phyloP scores from a whole-genome alignment of 1,140 invertebrate species.

The Atta cephalotes region DNA sequence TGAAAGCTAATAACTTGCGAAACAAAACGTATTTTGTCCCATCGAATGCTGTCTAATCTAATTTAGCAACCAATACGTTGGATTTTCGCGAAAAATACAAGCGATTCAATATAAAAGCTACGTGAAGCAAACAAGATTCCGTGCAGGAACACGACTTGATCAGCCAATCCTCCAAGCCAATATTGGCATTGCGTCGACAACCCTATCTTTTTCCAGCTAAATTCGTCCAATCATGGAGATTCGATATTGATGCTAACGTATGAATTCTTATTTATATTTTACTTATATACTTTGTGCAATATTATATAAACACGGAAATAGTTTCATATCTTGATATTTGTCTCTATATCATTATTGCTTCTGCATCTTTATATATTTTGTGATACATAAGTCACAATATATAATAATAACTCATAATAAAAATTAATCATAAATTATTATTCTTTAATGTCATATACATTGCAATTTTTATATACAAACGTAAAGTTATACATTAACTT shows the following conservation, averaged over 20 bases:
- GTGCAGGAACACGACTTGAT: conserved; percentile 72
- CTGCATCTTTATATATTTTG: neutral
- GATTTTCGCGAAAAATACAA: conserved; percentile 66
- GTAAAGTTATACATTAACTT: conserved; percentile 42
- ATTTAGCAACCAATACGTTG: conserved; percentile 69
- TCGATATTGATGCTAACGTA: conserved; percentile 57
- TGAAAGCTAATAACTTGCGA: conserved; percentile 7
- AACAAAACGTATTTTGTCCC: conserved; percentile 31
- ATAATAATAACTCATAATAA: neutral
- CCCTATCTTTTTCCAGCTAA: conserved; percentile 71
- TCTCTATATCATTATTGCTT: neutral
- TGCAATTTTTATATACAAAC: neutral
- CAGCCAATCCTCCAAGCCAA: conserved; percentile 76
- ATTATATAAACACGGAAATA: neutral
- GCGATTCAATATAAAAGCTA: conserved; percentile 76
- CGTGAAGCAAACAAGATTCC: conserved; percentile 73
- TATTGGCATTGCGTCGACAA: conserved; percentile 69
- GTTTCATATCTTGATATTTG: neutral
- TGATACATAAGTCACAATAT: neutral
- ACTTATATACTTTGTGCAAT: neutral
- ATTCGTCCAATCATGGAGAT: conserved; percentile 70
- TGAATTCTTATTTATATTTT: conserved; percentile 32
- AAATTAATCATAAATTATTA: neutral
- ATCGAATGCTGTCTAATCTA: conserved; percentile 69
- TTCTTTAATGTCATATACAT: neutral